A percentile compares a stretch with the other conserved stretches of the same genome.
Conservation (phyloP, 1,140 invertebrate genomes). For the Camponotus vicinus region DNA sequence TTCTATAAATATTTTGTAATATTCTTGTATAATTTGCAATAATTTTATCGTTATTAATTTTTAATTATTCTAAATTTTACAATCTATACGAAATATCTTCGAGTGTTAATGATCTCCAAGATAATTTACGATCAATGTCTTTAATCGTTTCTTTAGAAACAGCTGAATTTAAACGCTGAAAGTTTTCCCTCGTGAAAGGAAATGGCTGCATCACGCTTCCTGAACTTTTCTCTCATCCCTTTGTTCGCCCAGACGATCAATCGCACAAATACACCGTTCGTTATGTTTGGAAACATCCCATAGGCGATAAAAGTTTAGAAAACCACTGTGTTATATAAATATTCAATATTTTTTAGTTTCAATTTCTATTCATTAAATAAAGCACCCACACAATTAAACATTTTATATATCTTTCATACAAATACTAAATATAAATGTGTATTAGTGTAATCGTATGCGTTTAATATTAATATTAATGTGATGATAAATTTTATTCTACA, state of each 20-base stretch:
- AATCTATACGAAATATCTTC: conserved; percentile 9
- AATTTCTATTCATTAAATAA: conserved; percentile 1
- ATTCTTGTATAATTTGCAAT: neutral
- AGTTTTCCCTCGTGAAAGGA: conserved; percentile 70
- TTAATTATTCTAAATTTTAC: conserved; percentile 37
- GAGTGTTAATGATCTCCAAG: conserved; percentile 15
- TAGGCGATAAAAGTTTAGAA: conserved; percentile 17
- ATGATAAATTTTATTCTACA: neutral
- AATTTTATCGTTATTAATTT: neutral
- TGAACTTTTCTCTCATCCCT: conserved; percentile 46
- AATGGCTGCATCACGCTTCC: conserved; percentile 54
- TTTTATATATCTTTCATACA: conserved; percentile 8
- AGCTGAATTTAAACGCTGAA: conserved; percentile 64
- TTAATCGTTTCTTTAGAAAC: conserved; percentile 71
- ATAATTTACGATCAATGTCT: conserved; percentile 60
- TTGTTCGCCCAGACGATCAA: conserved; percentile 41
- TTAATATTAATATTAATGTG: conserved; percentile 7
- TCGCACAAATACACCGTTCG: conserved; percentile 34
- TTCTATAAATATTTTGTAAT: neutral
- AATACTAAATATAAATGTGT: neutral
- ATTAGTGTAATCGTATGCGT: neutral
- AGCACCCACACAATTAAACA: neutral
- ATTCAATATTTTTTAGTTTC: neutral
- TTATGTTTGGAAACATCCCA: conserved; percentile 32
- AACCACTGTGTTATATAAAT: neutral